Conservation (phyloP, 1,140 invertebrate genomes). For the Metopolophium dirhodum region DNA sequence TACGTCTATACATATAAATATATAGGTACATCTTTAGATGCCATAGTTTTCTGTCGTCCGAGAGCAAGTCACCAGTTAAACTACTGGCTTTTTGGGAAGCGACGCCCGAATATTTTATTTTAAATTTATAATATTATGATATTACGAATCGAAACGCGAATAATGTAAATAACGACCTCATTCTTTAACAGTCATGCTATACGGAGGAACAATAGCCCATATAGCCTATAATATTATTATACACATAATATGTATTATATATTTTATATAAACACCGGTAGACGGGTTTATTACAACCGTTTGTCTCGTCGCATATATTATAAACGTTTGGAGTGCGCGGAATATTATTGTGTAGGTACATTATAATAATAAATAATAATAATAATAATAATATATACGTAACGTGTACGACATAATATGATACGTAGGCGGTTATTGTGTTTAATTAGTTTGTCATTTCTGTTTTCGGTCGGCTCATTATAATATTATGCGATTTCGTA, state of each 20-base stretch:
- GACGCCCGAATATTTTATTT: background rate
- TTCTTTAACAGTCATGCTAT: background rate
- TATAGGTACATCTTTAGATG: background rate
- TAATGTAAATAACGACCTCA: background rate
- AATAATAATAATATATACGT: too few species aligned
- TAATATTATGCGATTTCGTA: too few species aligned
- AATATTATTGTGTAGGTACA: background rate
- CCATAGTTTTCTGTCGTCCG: background rate
- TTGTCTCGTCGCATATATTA: constrained; percentile 6
- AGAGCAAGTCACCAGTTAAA: background rate
- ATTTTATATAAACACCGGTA: background rate
- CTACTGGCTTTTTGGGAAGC: background rate
- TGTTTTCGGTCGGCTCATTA: background rate
- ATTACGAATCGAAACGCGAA: constrained; percentile 8
- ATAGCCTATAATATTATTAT: background rate
- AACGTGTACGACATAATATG: background rate
- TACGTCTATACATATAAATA: too few species aligned
- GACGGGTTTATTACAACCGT: constrained; percentile 7
- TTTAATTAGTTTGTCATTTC: constrained; percentile 12
- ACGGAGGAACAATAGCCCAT: background rate
- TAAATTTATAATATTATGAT: background rate
- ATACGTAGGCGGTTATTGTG: background rate
- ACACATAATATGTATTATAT: too few species aligned
- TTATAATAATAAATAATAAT: background rate
- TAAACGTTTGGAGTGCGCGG: background rate